Base-by-base conservation (phyloP, 1,140 invertebrate genomes). In the Tyrophagus putrescentiae region DNA sequence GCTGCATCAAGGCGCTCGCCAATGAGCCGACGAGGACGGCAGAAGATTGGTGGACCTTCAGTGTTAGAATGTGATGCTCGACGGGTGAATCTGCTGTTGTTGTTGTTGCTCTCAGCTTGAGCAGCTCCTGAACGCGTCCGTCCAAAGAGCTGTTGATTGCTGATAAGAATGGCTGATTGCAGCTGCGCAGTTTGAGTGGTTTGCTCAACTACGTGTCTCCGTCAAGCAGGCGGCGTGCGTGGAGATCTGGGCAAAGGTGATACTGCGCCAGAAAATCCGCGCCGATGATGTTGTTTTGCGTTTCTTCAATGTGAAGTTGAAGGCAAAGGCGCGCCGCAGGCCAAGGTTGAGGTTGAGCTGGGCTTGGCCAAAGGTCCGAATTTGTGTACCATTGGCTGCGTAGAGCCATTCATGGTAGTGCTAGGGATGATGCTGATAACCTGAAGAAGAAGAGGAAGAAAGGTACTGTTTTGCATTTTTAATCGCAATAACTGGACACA, bases 231-330 rank as follows among this genome's bases (percentile, higher is more conserved):
- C 29, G 23, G 11, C 31, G 4, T 16, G 31, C 0, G 21, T 45
- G 44, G 6, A 65, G 33, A 28, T 64, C 63, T 2, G 52, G 18
- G 0, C 53, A 21, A 0, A 64, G 23, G 27, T 32, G 31, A 42
- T 31, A 64, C 21, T 58, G 1, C 1, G 29, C 0, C 13, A 62
- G 48, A 34, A 63, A 62, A 52, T 64, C 63, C 7, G 61, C 63
- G 25, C 63, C 54, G 1, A 64, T 64, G 3, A 63, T 64, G 2
- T 32, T 33, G 9, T 7, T 36, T 3, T 21, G 18, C 3, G 60
- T 48, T n/a, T 50, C 53, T 4, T 28, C 28, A 6, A 59, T 27
- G 1, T 28, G 29, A 27, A 64, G 21, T 18, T 16, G 4, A 28
- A 64, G 18, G 5, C 29, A 27, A 64, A 45, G 36, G 5, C 13